Evolutionary conservation across 1,140 invertebrate genomes (phyloP), one percentile per base, ranked within the genome.

Genomic region (Druon quercuslanigerum): DNA sequence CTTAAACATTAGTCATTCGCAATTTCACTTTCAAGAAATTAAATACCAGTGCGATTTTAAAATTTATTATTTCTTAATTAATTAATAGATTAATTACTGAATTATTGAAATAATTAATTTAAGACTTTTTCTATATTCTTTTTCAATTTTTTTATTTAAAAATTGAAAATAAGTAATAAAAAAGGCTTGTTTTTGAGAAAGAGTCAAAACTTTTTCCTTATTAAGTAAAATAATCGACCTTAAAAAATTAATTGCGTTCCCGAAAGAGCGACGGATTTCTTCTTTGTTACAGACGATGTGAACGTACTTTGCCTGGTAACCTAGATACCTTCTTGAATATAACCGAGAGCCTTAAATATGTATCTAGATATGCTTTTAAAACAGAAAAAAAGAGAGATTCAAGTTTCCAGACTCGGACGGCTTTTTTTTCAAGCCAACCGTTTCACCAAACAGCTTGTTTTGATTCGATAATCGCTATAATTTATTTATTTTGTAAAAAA

Each of bases 311-410:
- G 51, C 50, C 72, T 71, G 20, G 60, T 85, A 85, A 86, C 85
- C 85, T 80, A 86, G 85, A 83, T 83, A 82, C 77, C 77, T 83
- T 83, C 76, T 84, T 54, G 14, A 8, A 79, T 74, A 79, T 75
- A 52, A 51, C 20, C 6, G 46, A 73, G 52, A 66, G 40, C 70
- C 71, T 54, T 66, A 75, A 76, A 76, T 72, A 72, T 57, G 75
- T 72, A 73, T 71, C 51, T 77, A 72, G 70, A 72, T 40, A 66
- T 52, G n/a, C 72, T 33, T 51, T 52, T 52, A 54, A 73, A 33
- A 73, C 72, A 73, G 50, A 73, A 73, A 82, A n/a, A 83, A 83
- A 83, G 79, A 83, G 75, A 83, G 75, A 80, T 79, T 71, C 77
- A 77, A 77, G 78, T 81, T 71, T 52, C 51, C 54, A 25, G 60